Percentiles rank a stretch among this genome's conserved stretches.
Evolutionary conservation across 2,797 vertebrate genomes (phyloP).

Genomic region (Gobionotothen gibberifrons): DNA sequence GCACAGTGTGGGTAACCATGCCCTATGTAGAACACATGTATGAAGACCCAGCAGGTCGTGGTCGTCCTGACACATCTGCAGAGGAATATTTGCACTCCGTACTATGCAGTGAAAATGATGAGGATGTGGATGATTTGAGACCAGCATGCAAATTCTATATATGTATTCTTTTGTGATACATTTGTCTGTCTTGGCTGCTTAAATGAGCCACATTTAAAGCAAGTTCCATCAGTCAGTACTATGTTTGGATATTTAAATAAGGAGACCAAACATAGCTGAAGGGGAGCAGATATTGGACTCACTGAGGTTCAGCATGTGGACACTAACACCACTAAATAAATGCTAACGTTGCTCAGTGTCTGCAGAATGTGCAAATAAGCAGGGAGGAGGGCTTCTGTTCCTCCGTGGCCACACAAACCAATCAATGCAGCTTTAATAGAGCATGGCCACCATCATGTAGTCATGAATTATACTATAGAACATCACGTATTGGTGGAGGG

Average conservation of each 20-base stretch:
- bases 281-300: not conserved
- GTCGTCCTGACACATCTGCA: not conserved
- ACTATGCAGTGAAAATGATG: not conserved
- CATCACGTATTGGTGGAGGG: not conserved
- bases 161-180: conserved; percentile 23
- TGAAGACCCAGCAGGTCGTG: not conserved
- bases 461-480: not conserved
- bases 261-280: not conserved
- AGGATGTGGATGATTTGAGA: conserved; percentile 3
- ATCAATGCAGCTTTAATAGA: not conserved
- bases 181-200: conserved; percentile 7
- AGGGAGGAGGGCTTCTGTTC: not conserved
- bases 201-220: conserved; percentile 7
- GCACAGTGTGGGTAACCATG: not conserved
- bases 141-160: conserved; percentile 23
- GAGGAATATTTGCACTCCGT: conserved; percentile 33
- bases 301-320: not conserved
- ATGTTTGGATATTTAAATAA: not conserved
- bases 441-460: not conserved
- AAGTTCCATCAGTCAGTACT: not conserved
- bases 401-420: not conserved
- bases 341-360: not conserved
- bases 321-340: not conserved
- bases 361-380: not conserved
- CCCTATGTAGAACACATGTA: not conserved